Evolutionary conservation across 2,113 vertebrate genomes (phyloP), one percentile per base, ranked within the genome.

Genomic region (Limanda limanda): DNA sequence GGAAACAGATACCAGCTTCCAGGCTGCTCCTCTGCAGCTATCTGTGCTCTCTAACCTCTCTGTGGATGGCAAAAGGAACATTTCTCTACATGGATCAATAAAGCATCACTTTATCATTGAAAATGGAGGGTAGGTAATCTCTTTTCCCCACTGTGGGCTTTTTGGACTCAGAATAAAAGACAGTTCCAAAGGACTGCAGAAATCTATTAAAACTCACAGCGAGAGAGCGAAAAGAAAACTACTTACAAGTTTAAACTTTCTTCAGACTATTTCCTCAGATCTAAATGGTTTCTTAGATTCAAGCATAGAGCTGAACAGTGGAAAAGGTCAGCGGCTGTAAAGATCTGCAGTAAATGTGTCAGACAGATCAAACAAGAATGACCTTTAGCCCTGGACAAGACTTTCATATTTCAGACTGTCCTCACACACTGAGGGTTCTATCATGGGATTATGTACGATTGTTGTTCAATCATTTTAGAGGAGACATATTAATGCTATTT

Each of bases 151-250:
- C 68, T 62, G 57, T 54, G 57, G 8, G 15, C 5, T 40, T 58
- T 76, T 31, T 62, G 56, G 52, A 61, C 6, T 45, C 23, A 56
- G 54, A 73, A 73, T 71, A 79, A 80, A 60, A 81, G 57, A 77
- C 71, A 62, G 13, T 12, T n/a, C 67, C 78, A 37, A 45, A 35
- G 75, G 54, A 81, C 65, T 55, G 57, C 24, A 81, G 68, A 75
- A 89, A 85, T 81, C 68, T 70, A 89, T 82, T 79, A 79, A 82
- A 82, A 69, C 69, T 82, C 60, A 73, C 81, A 83, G 80, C 6
- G 3, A 68, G 77, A 59, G 72, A 21, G 51, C 35, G 55, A 68
- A 69, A 59, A 66, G 52, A 81, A 81, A 77, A 67, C 68, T 56
- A 25, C 74, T 86, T 58, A 40, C 51, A 64, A 54, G 71, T 79